Percentiles rank a stretch among this genome's conserved stretches.
Conservation (phyloP, 2,113 vertebrate species). For the Xenopus laevis region DNA sequence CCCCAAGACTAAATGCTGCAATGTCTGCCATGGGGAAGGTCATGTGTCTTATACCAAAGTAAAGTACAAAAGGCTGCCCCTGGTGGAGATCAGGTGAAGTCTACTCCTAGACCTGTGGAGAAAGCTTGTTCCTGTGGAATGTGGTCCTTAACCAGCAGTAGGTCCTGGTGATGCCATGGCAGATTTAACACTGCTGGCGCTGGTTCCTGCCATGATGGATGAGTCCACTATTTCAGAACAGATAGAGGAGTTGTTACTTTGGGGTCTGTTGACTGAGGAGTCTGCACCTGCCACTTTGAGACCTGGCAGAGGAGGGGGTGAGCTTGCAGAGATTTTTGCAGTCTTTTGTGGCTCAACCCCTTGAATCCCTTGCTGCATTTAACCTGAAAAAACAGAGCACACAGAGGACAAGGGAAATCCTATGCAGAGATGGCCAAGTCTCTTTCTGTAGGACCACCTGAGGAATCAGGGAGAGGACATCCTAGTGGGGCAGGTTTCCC, state of each 20-base stretch:
- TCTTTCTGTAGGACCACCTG: background rate
- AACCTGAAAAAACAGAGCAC: background rate
- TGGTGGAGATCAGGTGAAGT: background rate
- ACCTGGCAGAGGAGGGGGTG: too few relatives aligned
- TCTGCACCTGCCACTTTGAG: background rate
- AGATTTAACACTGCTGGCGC: too few relatives aligned
- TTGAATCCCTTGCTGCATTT: background rate
- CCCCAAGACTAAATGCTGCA: background rate
- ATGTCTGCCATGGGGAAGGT: background rate
- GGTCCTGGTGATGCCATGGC: background rate
- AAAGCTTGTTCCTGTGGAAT: too few relatives aligned
- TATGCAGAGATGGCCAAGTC: background rate
- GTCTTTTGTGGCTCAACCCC: background rate
- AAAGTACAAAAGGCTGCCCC: background rate
- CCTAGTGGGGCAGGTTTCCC: background rate
- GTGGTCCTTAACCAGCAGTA: background rate
- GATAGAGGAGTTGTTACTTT: background rate
- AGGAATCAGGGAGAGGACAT: background rate
- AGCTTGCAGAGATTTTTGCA: background rate
- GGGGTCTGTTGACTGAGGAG: background rate
- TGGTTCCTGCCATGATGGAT: background rate
- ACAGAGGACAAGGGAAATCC: background rate
- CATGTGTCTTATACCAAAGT: background rate
- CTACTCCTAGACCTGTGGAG: too few relatives aligned
- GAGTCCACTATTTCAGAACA: background rate